Conservation (phyloP, 2,888 invertebrate genomes). For the Hybos culiciformis region DNA sequence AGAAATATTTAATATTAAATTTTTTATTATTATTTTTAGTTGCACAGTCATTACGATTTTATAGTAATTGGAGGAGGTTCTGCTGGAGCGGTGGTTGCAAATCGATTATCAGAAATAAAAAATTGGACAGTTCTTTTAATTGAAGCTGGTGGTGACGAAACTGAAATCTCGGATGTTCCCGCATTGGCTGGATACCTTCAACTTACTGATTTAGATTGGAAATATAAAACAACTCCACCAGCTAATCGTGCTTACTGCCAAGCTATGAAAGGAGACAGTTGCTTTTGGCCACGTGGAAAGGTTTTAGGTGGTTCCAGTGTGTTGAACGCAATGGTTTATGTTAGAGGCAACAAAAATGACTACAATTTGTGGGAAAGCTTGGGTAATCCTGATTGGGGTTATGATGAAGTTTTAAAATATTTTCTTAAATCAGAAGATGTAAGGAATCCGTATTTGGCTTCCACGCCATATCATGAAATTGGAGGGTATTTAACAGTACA, state of each 20-base stretch:
- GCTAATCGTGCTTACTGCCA: constrained; percentile 66
- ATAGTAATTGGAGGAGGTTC: constrained; percentile 78
- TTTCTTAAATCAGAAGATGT: constrained; percentile 82
- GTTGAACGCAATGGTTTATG: constrained; percentile 84
- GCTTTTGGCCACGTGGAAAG: constrained; percentile 87
- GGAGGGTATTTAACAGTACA: constrained; percentile 75
- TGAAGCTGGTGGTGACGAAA: constrained; percentile 81
- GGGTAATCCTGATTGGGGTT: constrained; percentile 80
- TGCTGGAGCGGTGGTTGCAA: constrained; percentile 79
- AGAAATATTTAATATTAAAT: not conserved
- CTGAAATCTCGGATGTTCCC: constrained; percentile 77
- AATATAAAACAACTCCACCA: constrained; percentile 75
- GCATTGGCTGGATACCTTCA: constrained; percentile 73
- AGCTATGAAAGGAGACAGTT: constrained; percentile 75
- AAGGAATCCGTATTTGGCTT: constrained; percentile 64
- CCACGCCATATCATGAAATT: constrained; percentile 58
- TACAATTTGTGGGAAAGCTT: constrained; percentile 75
- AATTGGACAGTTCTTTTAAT: constrained; percentile 73
- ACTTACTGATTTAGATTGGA: constrained; percentile 80
- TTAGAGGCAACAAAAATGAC: constrained; percentile 73
- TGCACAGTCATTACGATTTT: constrained; percentile 70
- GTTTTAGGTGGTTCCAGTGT: constrained; percentile 79
- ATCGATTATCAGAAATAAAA: constrained; percentile 62
- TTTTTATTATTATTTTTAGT: constrained; percentile 39
- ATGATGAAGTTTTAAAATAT: constrained; percentile 65